A percentile compares a stretch with the other conserved stretches of the same genome.
These are phyloP conservation scores for Andrena praecox DNA, from an alignment of 2,888 invertebrate species.

Conservation along the genomic window DNA sequence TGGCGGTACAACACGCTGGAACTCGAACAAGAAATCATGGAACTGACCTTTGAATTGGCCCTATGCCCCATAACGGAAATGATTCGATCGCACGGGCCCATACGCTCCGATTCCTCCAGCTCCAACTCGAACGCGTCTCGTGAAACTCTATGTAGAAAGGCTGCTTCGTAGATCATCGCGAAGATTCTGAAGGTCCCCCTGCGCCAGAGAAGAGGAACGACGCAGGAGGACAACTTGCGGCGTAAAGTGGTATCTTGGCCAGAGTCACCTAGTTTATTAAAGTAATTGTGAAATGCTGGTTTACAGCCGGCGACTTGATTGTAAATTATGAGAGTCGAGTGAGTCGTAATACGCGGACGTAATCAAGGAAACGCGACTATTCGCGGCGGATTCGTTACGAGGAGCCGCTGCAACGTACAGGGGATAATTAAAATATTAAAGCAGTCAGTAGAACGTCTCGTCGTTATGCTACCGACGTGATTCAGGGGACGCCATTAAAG, in stretches of 20 bases:
- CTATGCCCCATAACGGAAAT: slow-evolving; percentile 17
- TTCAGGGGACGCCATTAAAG: neutral
- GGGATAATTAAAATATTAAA: slow-evolving; percentile 15
- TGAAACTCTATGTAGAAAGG: neutral
- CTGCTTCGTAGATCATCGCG: neutral
- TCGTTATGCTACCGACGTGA: neutral
- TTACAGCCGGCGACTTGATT: slow-evolving; percentile 64
- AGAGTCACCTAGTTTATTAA: slow-evolving; percentile 57
- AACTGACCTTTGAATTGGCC: slow-evolving; percentile 49
- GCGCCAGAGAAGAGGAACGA: neutral
- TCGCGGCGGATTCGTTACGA: slow-evolving; percentile 5
- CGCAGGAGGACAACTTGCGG: neutral
- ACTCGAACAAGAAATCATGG: slow-evolving; percentile 67
- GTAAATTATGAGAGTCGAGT: slow-evolving; percentile 64
- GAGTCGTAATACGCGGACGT: slow-evolving; percentile 5
- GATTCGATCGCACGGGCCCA: neutral
- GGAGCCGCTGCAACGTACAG: neutral
- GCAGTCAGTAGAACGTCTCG: neutral
- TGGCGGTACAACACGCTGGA: slow-evolving; percentile 61
- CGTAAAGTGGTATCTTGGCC: slow-evolving; percentile 23
- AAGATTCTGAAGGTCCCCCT: neutral
- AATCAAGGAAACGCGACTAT: slow-evolving; percentile 30
- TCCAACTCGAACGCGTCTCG: neutral
- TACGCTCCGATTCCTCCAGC: neutral
- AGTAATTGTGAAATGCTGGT: slow-evolving; percentile 64